phyloP scores from a whole-genome alignment of 2,888 invertebrate species.

The Phyto melanocephala region DNA sequence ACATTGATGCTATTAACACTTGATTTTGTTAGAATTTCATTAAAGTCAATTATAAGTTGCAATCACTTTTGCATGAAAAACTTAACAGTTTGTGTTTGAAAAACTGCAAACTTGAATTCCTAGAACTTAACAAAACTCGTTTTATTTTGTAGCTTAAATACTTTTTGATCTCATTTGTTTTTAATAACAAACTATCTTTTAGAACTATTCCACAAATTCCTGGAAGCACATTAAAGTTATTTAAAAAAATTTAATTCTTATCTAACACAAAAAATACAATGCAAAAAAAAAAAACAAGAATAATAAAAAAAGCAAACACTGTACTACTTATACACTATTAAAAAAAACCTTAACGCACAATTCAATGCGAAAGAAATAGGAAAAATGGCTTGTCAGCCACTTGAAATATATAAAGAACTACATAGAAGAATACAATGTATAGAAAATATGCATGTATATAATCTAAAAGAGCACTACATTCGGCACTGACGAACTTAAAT shows the following conservation, averaged over 20 bases:
- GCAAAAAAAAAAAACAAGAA: neutral
- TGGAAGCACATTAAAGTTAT: neutral
- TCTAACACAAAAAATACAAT: neutral
- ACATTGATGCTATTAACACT: too few relatives aligned
- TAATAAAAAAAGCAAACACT: neutral
- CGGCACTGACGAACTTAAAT: too few relatives aligned
- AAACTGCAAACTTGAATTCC: too few relatives aligned
- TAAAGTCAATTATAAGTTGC: too few relatives aligned
- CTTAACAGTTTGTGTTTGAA: too few relatives aligned
- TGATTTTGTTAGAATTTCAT: too few relatives aligned
- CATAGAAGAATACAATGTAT: neutral
- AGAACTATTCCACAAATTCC: neutral
- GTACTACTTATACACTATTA: too few relatives aligned
- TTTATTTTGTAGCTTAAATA: too few relatives aligned
- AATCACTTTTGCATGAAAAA: too few relatives aligned
- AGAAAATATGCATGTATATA: neutral
- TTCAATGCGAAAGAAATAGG: constrained; percentile 26
- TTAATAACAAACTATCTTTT: neutral
- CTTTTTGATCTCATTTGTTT: too few relatives aligned
- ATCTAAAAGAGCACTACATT: constrained; percentile 16
- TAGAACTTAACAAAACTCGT: too few relatives aligned
- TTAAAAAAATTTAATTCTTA: too few relatives aligned
- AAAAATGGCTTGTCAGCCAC: neutral
- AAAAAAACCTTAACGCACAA: constrained; percentile 10
- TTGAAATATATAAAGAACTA: neutral